phyloP scores from a whole-genome alignment of 2,888 invertebrate genomes.

The Oxycera nigricornis region DNA sequence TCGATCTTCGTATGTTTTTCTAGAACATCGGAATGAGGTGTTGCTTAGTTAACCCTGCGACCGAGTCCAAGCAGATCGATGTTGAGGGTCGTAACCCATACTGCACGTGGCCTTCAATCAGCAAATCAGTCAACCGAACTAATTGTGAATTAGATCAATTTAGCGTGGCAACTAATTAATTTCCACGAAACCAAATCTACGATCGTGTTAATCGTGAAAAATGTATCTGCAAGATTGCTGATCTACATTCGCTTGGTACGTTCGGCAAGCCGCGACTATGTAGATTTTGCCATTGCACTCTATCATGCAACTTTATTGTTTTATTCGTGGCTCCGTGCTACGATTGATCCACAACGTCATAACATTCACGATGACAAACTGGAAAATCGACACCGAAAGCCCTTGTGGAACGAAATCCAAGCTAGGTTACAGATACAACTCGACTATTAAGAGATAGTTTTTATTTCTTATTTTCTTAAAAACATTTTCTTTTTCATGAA shows the following conservation, averaged over 20 bases:
- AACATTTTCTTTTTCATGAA: neutral
- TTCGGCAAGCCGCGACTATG: neutral
- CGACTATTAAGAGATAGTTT: no score
- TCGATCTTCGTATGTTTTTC: no score
- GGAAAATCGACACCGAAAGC: neutral
- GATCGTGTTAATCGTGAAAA: no score
- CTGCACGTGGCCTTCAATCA: no score
- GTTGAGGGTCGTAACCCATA: no score
- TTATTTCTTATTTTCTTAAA: no score
- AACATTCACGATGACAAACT: neutral
- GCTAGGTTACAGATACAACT: neutral
- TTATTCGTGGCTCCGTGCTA: neutral
- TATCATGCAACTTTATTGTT: neutral
- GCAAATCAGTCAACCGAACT: constrained; percentile 2
- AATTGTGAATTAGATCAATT: neutral
- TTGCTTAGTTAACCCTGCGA: no score
- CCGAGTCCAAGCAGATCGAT: no score
- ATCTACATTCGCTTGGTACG: neutral
- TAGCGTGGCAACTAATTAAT: neutral
- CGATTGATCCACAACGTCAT: neutral
- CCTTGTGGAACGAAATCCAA: neutral
- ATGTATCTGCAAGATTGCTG: no score
- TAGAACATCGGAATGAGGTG: no score
- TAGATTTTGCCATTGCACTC: neutral
- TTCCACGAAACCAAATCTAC: no score